phyloP scores from a whole-genome alignment of 2,888 invertebrate genomes.

The Xestia c-nigrum region DNA sequence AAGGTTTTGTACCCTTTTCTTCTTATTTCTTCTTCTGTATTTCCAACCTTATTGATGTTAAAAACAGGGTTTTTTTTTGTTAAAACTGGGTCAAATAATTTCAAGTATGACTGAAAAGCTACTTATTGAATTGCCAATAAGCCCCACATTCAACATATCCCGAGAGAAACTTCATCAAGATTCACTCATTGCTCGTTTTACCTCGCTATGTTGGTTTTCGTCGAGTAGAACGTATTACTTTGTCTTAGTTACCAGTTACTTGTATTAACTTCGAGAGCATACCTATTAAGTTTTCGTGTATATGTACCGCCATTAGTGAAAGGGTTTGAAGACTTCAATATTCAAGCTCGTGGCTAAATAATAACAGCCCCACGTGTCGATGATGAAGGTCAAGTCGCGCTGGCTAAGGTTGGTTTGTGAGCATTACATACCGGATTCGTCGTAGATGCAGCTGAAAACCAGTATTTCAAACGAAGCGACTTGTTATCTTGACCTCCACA shows the following conservation, averaged over 20 bases:
- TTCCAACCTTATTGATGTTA: no score
- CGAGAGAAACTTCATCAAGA: conserved; percentile 9
- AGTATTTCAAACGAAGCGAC: not conserved
- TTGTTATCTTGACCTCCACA: not conserved
- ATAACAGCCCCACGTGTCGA: not conserved
- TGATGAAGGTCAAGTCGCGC: not conserved
- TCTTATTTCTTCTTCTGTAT: no score
- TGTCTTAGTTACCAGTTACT: conserved; percentile 16
- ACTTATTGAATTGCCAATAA: conserved; percentile 7
- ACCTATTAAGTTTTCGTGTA: not conserved
- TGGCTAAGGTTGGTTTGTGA: not conserved
- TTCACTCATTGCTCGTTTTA: conserved; percentile 21
- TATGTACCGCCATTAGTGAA: not conserved
- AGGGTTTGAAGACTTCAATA: not conserved
- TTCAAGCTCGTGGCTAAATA: not conserved
- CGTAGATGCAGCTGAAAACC: not conserved
- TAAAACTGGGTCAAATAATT: not conserved
- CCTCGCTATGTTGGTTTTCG: conserved; percentile 25
- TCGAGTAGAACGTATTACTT: conserved; percentile 26
- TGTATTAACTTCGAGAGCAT: conserved; percentile 17
- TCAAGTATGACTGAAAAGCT: not conserved
- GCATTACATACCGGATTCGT: not conserved
- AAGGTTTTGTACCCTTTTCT: not conserved
- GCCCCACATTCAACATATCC: not conserved
- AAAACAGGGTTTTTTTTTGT: no score